Conservation (phyloP, 2,113 vertebrate genomes). For the Casuarius casuarius region DNA sequence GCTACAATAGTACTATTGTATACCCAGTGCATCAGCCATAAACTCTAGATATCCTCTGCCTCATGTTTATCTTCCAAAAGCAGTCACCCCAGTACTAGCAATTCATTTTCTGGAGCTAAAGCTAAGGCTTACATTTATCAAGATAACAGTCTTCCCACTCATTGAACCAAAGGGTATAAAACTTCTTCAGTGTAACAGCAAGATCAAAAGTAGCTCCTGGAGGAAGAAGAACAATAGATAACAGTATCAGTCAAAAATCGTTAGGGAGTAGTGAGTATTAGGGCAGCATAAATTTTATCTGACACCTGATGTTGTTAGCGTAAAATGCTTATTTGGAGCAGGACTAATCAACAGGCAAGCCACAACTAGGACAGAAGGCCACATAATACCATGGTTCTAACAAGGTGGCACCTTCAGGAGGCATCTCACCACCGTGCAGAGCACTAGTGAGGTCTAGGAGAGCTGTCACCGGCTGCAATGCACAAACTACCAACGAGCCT, state of each 20-base stretch:
- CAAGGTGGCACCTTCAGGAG: neutral
- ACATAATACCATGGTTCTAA: neutral
- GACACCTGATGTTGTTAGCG: neutral
- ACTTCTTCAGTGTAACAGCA: neutral
- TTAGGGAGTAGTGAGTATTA: neutral
- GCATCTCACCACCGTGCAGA: neutral
- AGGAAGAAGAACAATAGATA: neutral
- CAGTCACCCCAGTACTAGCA: neutral
- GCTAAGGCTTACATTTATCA: neutral
- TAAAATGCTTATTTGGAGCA: neutral
- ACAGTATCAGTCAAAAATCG: neutral
- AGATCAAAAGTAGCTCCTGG: neutral
- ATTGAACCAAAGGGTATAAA: neutral
- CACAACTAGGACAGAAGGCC: neutral
- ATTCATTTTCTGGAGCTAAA: neutral
- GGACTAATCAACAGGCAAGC: neutral
- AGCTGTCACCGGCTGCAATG: neutral
- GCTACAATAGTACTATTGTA: neutral
- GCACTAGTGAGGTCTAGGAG: neutral
- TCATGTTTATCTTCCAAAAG: neutral
- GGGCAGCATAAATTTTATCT: neutral
- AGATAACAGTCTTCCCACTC: neutral
- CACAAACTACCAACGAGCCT: neutral
- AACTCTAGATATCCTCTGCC: neutral
- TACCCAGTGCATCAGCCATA: neutral